These are phyloP conservation scores for Tinea pellionella DNA, from an alignment of 2,888 invertebrate genomes.

Conservation along the genomic window DNA sequence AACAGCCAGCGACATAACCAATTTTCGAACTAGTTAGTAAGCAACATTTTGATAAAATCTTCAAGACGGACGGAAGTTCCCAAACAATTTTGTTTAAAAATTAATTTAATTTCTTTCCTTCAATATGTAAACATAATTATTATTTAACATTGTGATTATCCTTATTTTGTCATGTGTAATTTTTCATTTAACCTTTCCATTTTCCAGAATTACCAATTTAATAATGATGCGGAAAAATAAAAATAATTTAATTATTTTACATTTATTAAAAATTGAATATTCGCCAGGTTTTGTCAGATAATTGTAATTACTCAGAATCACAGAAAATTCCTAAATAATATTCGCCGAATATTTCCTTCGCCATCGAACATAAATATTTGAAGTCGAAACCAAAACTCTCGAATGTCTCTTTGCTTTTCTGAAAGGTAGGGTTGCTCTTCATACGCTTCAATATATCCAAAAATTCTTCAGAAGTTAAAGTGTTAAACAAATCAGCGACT, in stretches of 20 bases:
- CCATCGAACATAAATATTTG: conserved; percentile 24
- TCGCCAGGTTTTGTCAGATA: background rate
- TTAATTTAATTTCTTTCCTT: conserved; percentile 2
- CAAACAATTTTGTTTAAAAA: conserved; percentile 18
- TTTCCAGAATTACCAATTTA: too few species aligned
- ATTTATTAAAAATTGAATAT: background rate
- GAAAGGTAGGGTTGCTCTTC: conserved; percentile 27
- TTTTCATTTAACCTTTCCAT: too few species aligned
- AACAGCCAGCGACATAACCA: conserved; percentile 40
- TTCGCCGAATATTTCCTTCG: conserved; percentile 27
- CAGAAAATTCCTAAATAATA: conserved; percentile 28
- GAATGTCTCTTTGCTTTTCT: conserved; percentile 26
- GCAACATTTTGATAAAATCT: conserved; percentile 27
- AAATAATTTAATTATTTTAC: background rate
- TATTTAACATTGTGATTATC: background rate
- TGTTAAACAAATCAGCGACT: conserved; percentile 26
- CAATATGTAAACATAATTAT: background rate
- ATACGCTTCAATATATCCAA: conserved; percentile 28
- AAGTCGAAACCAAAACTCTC: conserved; percentile 30
- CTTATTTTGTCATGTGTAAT: background rate
- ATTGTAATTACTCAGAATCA: conserved; percentile 16
- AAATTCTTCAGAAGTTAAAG: conserved; percentile 30
- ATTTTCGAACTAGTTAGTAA: conserved; percentile 30
- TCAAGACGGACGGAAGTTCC: conserved; percentile 18
- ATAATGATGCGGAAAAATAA: too few species aligned